A percentile compares a stretch with the other conserved stretches of the same genome.
Evolutionary conservation across 2,113 vertebrate genomes (phyloP).

Genomic region (Stegostoma tigrinum): DNA sequence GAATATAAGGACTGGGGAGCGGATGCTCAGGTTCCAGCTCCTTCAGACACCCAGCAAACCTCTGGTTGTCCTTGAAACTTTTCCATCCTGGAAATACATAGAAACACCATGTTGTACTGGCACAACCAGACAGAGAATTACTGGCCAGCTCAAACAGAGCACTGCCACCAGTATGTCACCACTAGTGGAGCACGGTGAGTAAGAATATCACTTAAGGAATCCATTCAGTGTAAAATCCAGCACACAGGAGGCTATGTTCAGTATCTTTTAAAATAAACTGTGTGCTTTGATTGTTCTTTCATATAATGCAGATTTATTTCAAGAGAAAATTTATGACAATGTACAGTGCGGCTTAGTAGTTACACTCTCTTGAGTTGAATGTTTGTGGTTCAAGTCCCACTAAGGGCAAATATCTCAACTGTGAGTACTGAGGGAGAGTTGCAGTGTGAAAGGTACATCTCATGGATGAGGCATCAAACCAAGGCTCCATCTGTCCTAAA

Average conservation of each 20-base stretch:
- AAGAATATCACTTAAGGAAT: background rate
- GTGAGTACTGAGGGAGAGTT: background rate
- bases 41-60: background rate
- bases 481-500: background rate
- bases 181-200: background rate
- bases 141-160: conserved; percentile 45
- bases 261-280: background rate
- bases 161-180: conserved; percentile 39
- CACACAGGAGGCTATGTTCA: background rate
- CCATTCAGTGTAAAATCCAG: background rate
- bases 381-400: background rate
- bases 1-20: background rate
- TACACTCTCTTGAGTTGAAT: background rate
- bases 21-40: conserved; percentile 18
- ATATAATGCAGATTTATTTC: background rate
- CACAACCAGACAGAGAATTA: conserved; percentile 48
- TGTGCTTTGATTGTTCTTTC: background rate
- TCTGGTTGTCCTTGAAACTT: background rate
- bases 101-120: conserved; percentile 48
- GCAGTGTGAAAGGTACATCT: background rate
- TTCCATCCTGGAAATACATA: background rate
- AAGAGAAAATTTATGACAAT: background rate
- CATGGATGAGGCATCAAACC: background rate
- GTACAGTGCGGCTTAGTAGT: background rate
- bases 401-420: background rate